Base-by-base conservation (phyloP, 2,113 vertebrate species). In the Haemorhous mexicanus region DNA sequence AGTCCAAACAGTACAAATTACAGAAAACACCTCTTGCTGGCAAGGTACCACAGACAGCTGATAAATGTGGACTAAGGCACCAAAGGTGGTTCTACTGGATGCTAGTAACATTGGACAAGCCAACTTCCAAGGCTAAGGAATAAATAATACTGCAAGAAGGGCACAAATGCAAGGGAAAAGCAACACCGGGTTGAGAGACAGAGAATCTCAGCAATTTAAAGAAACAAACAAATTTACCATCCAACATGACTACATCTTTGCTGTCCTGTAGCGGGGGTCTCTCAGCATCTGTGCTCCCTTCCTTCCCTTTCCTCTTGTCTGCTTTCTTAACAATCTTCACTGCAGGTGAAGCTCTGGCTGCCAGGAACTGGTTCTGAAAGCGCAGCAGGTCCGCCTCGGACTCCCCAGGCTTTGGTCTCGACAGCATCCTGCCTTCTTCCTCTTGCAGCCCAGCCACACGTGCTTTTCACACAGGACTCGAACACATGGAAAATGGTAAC, bases 361-460 rank as follows among this genome's bases (percentile, higher is more conserved):
- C 97, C 66, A 99, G 97, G 94, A 99, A 99, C 86, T 98, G 96
- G 84, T 98, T 97, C 95, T 99, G 99, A 87, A 99, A 99, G 53
- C 70, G 98, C 32, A 99, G 97, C 84, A 99, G 97, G 94, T 99
- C 99, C 13, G 96, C 98, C 97, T 99, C 99, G 0, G 98, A 99
- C 95, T 99, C 99, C 8, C 98, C 98, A 30, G 99, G 98, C 88
- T 99, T 99, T 14, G 99, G 99, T 91, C 99, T 98, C 0, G 97
- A 98, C 94, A 99, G 84, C 99, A 99, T 99, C 89, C 66, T 96
- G 75, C 21, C 75, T 53, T 68, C 59, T 61, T 59, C 24, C 33
- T 32, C 32, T 24, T 75, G 63, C 17, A 58, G 77, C 19, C 74
- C 16, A 20, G 74, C 30, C 43, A 39, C 61, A 30, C 0, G 5